Base-by-base conservation (phyloP, 2,888 invertebrate genomes). In the Penaeus monodon region DNA sequence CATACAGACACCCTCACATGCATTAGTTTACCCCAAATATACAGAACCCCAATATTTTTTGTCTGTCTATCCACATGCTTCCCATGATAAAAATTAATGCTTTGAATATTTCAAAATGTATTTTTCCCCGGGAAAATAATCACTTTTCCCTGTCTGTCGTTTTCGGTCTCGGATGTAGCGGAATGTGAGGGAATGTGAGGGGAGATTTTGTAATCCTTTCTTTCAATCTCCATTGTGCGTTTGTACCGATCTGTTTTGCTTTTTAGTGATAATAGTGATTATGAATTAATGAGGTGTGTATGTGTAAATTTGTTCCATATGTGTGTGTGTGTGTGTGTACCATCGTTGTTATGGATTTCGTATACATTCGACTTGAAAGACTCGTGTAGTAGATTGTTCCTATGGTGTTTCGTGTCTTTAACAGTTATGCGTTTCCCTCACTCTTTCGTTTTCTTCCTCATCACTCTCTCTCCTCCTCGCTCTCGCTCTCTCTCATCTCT, bases 41-140 rank as follows among this genome's bases (percentile, higher is more conserved):
- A 73, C 22, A 73, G 22, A 3, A 22, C 38, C 73, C 22, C 73
- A 73, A 73, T 73, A 73, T 73, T 73, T 29, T 38, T 22, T 73
- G 7, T 33, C 6, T 73, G 22, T 38, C 33, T 73, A 22, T 27
- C 33, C n/a, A 22, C 73, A 73, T 27, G 17, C 2, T 24, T 73
- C 38, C 38, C 33, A 73, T 73, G 33, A 38, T 73, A 73, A 38
- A 38, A 73, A 38, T 73, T 73, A 33, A 73, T 38, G 73, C 73
- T 14, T 73, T 38, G 33, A 38, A 33, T 73, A 33, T 73, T 38
- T 73, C 29, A 38, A 73, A 29, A 33, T 73, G 73, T 38, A 73
- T 77, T n/a, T 77, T 68, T 68, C 29, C 68, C 68, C n/a, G n/a
- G 68, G 27, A 57, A 57, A 57, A 57, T 57, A 57, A 57, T 57